Conservation (phyloP, 2,797 vertebrate species). For the Huso huso region DNA sequence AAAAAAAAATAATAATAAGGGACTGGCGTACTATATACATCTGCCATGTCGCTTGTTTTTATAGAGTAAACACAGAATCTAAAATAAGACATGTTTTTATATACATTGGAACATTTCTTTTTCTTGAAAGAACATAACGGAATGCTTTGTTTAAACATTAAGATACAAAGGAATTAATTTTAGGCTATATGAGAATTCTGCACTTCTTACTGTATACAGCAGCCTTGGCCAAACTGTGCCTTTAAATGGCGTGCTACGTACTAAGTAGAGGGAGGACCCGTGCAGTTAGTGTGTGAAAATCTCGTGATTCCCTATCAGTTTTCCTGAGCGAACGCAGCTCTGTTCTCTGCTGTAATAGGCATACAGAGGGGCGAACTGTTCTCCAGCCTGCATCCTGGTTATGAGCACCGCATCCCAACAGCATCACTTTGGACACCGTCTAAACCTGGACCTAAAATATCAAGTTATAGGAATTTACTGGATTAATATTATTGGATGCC, state of each 20-base stretch:
- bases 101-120: too few relatives aligned
- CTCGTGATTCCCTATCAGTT: conserved; percentile 63
- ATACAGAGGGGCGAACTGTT: conserved; percentile 34
- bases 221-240: conserved; percentile 41
- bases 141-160: too few relatives aligned
- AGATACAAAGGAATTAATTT: too few relatives aligned
- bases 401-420: conserved; percentile 34
- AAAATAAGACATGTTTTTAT: too few relatives aligned
- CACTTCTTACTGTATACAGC: too few relatives aligned
- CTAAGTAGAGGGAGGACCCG: conserved; percentile 67
- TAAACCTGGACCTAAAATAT: conserved; percentile 8
- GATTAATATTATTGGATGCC: conserved; percentile 23
- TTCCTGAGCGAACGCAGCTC: conserved; percentile 63
- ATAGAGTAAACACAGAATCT: too few relatives aligned
- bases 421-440: not conserved
- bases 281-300: conserved; percentile 62
- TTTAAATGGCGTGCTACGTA: conserved; percentile 61
- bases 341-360: conserved; percentile 49
- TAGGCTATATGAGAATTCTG: too few relatives aligned
- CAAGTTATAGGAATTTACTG: conserved; percentile 8
- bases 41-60: too few relatives aligned
- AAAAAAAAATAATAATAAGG: too few relatives aligned
- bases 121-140: too few relatives aligned
- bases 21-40: too few relatives aligned
- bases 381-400: conserved; percentile 35